Percentiles rank a stretch among this genome's conserved stretches.
Conservation (phyloP, 2,888 invertebrate genomes). For the Mythimna loreyi region DNA sequence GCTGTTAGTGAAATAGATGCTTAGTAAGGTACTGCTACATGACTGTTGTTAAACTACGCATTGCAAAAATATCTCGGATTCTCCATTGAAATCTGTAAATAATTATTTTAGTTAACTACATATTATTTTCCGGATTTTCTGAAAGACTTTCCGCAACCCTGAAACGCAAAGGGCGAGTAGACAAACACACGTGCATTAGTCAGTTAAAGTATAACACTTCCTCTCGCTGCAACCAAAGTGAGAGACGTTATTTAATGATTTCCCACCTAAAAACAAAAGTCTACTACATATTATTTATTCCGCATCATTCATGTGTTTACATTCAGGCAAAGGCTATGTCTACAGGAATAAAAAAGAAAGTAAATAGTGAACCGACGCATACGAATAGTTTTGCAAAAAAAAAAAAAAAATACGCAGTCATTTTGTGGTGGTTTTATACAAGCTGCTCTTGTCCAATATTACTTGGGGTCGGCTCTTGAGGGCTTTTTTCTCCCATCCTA, state of each 20-base stretch:
- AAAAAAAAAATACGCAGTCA: too few relatives aligned
- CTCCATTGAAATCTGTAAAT: slow-evolving; percentile 35
- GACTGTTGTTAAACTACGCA: slow-evolving; percentile 6
- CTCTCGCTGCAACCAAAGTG: too few relatives aligned
- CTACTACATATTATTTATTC: too few relatives aligned
- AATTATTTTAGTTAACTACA: slow-evolving; percentile 14
- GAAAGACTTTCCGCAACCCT: too few relatives aligned
- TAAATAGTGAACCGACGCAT: background rate
- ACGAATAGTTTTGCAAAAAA: background rate
- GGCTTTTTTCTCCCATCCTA: too few relatives aligned
- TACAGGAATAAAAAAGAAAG: background rate
- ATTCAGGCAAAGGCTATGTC: background rate
- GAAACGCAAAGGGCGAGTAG: too few relatives aligned
- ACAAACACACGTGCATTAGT: too few relatives aligned
- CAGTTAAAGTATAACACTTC: too few relatives aligned
- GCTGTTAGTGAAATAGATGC: slow-evolving; percentile 6
- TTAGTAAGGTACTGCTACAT: background rate
- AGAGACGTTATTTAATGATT: too few relatives aligned
- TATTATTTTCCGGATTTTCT: background rate
- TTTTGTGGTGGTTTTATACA: background rate
- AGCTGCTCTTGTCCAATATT: too few relatives aligned
- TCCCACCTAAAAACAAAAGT: too few relatives aligned
- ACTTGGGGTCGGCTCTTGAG: too few relatives aligned
- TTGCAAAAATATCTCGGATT: background rate
- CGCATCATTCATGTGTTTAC: background rate